Evolutionary conservation across 1,140 invertebrate genomes (phyloP), one percentile per base, ranked within the genome.

Genomic region (Tetranychus urticae): DNA sequence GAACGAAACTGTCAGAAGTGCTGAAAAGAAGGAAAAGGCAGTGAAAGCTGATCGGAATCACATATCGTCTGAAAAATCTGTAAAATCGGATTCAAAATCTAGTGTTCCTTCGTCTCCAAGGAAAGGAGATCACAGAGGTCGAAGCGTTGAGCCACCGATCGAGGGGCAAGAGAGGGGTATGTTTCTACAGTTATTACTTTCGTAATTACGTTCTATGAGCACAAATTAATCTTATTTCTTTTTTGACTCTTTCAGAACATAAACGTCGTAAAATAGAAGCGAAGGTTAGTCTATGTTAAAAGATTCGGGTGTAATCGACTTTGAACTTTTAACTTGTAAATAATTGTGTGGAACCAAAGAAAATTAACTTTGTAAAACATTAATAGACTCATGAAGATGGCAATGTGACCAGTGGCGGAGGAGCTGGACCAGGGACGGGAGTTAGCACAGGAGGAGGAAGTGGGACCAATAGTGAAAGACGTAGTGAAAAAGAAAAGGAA

Each of bases 31-130:
- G 39, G 35, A 52, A 23, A 56, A 47, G 34, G 13, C 47, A 33
- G 23, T 6, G 5, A 59, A 60, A n/a, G 34, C 33, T n/a, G 52
- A 58, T 31, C 55, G 45, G 13, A 59, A 48, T 10, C 60, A 45
- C 39, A 46, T 56, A 45, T 37, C 54, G 10, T 33, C 46, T 7
- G 55, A 39, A 14, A 61, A 61, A 42, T 42, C 39, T 6, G 45
- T 12, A 54, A 60, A 47, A 48, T 57, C 47, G n/a, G 62, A 63
- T 34, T 60, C 58, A 7, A 48, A 52, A 33, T 58, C 60, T 10
- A 42, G 33, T 45, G 34, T 52, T 5, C 60, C 62, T 10, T 7
- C 3, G 1, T 60, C 62, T 34, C 62, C 58, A 12, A 59, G 52
- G 33, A 35, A 48, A 45, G 36, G 31, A 47, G 62, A 63, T 10